Conservation (phyloP, 2,113 vertebrate genomes). For the Condylura cristata region DNA sequence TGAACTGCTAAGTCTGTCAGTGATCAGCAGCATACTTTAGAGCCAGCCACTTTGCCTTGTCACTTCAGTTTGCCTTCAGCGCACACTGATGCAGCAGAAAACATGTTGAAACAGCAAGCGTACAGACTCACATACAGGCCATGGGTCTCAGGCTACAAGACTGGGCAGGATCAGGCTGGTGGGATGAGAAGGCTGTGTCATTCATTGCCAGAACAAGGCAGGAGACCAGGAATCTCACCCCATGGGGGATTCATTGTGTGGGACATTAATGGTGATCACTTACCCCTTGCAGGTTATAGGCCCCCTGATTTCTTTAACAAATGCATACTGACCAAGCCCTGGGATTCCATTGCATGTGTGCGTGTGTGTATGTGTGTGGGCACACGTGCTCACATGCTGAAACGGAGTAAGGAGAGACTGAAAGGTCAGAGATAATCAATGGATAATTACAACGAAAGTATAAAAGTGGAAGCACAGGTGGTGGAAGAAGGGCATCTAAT, state of each 20-base stretch:
- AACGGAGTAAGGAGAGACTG: not conserved
- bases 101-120: fast-evolving
- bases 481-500: not conserved
- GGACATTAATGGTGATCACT: not conserved
- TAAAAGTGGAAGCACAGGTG: not conserved
- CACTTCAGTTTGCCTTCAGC: not conserved
- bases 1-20: not conserved
- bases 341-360: not conserved
- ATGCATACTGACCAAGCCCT: not conserved
- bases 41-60: not conserved
- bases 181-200: not conserved
- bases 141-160: not conserved
- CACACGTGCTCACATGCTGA: no score
- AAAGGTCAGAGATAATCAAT: not conserved
- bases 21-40: not conserved
- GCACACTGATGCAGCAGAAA: not conserved
- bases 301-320: not conserved
- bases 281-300: not conserved
- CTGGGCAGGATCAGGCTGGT: not conserved
- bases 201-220: not conserved
- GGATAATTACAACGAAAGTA: not conserved
- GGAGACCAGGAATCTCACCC: no score
- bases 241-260: not conserved
- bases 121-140: not conserved
- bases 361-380: no score